A percentile compares a stretch with the other conserved stretches of the same genome.
Evolutionary conservation across 1,140 invertebrate species (phyloP).

Genomic region (Ips nitidus): DNA sequence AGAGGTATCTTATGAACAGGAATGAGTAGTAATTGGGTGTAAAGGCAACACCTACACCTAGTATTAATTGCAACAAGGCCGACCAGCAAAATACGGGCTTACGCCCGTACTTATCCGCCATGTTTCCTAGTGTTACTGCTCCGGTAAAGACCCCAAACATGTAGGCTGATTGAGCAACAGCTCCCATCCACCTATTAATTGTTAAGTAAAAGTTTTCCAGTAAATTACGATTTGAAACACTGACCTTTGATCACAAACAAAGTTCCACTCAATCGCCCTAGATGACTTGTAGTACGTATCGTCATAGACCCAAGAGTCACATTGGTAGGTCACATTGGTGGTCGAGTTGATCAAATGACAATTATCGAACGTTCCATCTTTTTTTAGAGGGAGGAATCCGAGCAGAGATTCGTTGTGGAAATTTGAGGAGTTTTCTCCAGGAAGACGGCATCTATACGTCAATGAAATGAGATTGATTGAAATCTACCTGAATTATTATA

Average conservation of each 20-base stretch:
- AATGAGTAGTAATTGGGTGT: slow-evolving; percentile 74
- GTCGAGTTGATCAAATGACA: slow-evolving; percentile 58
- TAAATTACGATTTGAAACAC: background rate
- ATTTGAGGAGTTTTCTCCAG: slow-evolving; percentile 55
- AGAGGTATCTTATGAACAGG: slow-evolving; percentile 67
- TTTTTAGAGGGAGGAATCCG: slow-evolving; percentile 57
- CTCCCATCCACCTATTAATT: slow-evolving; percentile 69
- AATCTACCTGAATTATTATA: background rate
- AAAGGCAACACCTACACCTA: slow-evolving; percentile 73
- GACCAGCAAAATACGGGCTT: slow-evolving; percentile 80
- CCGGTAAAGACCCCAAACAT: slow-evolving; percentile 91
- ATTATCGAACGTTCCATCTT: slow-evolving; percentile 55
- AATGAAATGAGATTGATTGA: background rate
- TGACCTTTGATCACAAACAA: slow-evolving; percentile 71
- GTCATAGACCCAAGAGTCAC: slow-evolving; percentile 71
- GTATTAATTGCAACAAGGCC: slow-evolving; percentile 67
- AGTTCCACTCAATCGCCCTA: slow-evolving; percentile 77
- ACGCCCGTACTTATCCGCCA: slow-evolving; percentile 85
- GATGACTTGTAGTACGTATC: slow-evolving; percentile 69
- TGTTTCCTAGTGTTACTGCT: slow-evolving; percentile 77
- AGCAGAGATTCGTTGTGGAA: slow-evolving; percentile 56
- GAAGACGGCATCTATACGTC: slow-evolving; percentile 62
- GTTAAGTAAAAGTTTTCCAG: background rate
- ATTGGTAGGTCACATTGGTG: slow-evolving; percentile 55
- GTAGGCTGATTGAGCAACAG: slow-evolving; percentile 76